Evolutionary conservation across 2,113 vertebrate species (phyloP), one percentile per base, ranked within the genome.

Genomic region (Rattus rattus): DNA sequence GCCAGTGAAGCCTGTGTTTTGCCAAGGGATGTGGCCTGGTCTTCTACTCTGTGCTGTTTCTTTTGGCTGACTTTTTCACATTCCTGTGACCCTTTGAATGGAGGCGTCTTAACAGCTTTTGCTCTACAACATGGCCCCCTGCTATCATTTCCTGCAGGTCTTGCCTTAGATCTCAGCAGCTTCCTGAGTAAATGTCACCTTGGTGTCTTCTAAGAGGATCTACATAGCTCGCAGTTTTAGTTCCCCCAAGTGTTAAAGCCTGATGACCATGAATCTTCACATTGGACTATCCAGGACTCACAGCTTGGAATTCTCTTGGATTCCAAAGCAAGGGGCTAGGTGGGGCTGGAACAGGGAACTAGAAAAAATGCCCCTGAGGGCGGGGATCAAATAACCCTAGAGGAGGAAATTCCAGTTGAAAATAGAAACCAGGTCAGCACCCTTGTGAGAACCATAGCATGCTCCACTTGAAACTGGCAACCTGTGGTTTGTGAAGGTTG

Each of bases 51-150:
- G 84, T 94, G 95, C 67, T 87, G 3, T 97, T 98, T 98, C 97
- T 92, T 94, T 98, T 98, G 98, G 97, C 98, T 98, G 96, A 98
- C 96, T 89, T 69, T 97, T 96, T 97, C 36, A 0, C 96, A 93
- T 98, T 98, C 97, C 97, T 97, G 91, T 0, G 47, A 98, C 97
- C 97, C 96, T 97, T 75, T 95, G 94, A 97, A 92, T 97, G 97
- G 97, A 98, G 97, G 92, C 7, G 30, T 79, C 94, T 97, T 96
- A 94, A 84, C 85, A 95, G 95, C 56, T 80, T 97, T 96, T 95
- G 89, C 94, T 88, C 96, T 96, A 95, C 92, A 90, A 79, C 86
- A 69, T 94, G 96, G 92, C 97, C 79, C 96, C 97, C 95, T 11
- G 28, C 97, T 98, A 97, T 98, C 79, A 96, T 97, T 97, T 96